Evolutionary conservation across 2,113 vertebrate species (phyloP).

Genomic region (Psilopogon haemacephalus): DNA sequence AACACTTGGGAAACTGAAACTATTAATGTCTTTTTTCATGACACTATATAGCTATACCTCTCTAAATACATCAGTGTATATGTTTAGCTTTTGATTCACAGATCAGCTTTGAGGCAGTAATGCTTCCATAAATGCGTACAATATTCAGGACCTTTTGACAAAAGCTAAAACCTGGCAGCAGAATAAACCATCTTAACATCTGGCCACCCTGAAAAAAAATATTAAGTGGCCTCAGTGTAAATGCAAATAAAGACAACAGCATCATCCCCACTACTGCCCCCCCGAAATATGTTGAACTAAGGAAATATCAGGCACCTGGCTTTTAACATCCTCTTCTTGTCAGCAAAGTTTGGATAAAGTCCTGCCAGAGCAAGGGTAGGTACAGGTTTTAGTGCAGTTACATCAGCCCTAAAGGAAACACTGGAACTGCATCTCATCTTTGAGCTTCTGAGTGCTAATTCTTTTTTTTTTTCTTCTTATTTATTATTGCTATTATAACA

Average conservation of each 20-base stretch:
- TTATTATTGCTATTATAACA: not conserved
- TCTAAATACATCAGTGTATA: not conserved
- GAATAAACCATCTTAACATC: not conserved
- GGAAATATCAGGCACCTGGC: not conserved
- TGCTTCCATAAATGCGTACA: not conserved
- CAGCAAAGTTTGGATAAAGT: not conserved
- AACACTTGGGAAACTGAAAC: slow-evolving; percentile 74
- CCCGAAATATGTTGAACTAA: not conserved
- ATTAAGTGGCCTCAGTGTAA: not conserved
- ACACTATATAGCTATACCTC: not conserved
- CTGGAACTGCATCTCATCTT: not conserved
- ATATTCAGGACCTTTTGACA: not conserved
- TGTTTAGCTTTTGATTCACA: not conserved
- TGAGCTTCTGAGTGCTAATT: not conserved
- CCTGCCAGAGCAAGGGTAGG: not conserved
- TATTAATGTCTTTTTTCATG: slow-evolving; percentile 35
- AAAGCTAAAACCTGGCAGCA: not conserved
- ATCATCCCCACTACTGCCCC: fast-evolving
- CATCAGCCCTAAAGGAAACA: not conserved
- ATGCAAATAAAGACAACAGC: not conserved
- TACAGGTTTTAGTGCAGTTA: not conserved
- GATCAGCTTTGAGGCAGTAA: slow-evolving; percentile 2
- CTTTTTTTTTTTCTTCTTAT: not conserved
- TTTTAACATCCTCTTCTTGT: not conserved
- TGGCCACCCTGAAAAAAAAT: not conserved